Evolutionary conservation across 2,797 vertebrate genomes (phyloP), one percentile per base, ranked within the genome.

Genomic region (Myotis daubentonii): DNA sequence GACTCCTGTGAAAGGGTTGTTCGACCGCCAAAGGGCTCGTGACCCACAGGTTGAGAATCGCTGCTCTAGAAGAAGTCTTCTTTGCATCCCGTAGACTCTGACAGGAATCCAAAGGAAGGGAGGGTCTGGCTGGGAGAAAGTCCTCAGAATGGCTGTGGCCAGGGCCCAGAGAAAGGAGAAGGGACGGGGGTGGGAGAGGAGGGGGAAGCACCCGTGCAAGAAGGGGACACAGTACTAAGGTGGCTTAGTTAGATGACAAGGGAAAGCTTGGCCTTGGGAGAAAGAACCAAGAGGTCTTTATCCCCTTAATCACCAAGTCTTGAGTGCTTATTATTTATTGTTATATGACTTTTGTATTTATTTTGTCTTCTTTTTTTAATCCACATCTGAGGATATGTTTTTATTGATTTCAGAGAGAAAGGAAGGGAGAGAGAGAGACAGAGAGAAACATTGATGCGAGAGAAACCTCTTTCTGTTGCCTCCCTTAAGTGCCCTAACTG

Each of bases 101-200:
- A 1, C 5, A 17, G 57, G 17, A 15, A 49, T 62, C 28, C 49
- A 68, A 74, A 62, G 44, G 41, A 49, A 89, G 5, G 16, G 23
- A 75, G 30, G 30, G 20, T 13, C 3, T 8, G n/a, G 11, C 16
- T 23, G 55, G 44, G 30, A 78, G n/a, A 55, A 62, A 15, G 9
- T 16, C 4, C 4, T n/a, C 82, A 23, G 79, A 82, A 33, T 15
- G 25, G 36, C 44, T 38, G 23, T n/a, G 38, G 17, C 17, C 4
- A 11, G 9, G 19, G 75, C 23, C 36, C 33, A 25, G n/a, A 71
- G 38, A 38, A n/a, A 44, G 20, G 25, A 47, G 12, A 65, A 33
- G 53, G 49, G 20, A 47, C 22, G 51, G 13, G 5, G 2, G 1
- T 12, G 1, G 16, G 25, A 13, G 36, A 1, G 1, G 3, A 8